Conservation (phyloP, 2,888 invertebrate genomes). For the Polydrusus tereticollis region DNA sequence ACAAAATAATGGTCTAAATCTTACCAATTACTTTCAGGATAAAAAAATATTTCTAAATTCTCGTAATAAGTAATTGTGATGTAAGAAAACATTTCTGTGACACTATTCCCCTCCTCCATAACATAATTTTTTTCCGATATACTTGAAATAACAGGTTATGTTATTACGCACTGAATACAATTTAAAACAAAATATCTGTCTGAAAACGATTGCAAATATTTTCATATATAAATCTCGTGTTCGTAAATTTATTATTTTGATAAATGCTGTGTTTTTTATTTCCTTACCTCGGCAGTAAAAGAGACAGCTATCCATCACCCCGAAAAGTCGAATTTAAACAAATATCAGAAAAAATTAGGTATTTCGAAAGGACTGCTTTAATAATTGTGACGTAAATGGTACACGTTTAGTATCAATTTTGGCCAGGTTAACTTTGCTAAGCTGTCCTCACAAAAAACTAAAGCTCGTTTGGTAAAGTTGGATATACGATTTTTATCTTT, state of each 20-base stretch:
- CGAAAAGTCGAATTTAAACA: not conserved
- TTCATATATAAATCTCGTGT: not conserved
- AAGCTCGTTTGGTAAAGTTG: too few relatives aligned
- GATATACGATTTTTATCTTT: too few relatives aligned
- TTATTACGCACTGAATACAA: not conserved
- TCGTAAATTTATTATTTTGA: constrained; percentile 1
- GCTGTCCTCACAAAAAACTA: too few relatives aligned
- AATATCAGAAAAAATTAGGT: not conserved
- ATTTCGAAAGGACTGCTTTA: not conserved
- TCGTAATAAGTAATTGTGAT: too few relatives aligned
- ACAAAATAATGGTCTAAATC: too few relatives aligned
- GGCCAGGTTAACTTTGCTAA: too few relatives aligned
- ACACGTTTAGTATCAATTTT: too few relatives aligned
- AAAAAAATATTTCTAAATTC: too few relatives aligned
- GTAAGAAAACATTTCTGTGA: too few relatives aligned
- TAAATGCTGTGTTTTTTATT: not conserved
- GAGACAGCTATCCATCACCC: not conserved
- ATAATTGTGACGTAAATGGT: not conserved
- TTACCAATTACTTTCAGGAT: too few relatives aligned
- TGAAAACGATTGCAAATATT: not conserved
- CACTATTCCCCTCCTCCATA: too few relatives aligned
- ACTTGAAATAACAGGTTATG: not conserved
- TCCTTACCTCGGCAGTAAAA: not conserved
- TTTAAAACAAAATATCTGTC: not conserved
- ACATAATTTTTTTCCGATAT: not conserved